phyloP scores from a whole-genome alignment of 2,113 vertebrate species.

The Copsychus sechellarum region DNA sequence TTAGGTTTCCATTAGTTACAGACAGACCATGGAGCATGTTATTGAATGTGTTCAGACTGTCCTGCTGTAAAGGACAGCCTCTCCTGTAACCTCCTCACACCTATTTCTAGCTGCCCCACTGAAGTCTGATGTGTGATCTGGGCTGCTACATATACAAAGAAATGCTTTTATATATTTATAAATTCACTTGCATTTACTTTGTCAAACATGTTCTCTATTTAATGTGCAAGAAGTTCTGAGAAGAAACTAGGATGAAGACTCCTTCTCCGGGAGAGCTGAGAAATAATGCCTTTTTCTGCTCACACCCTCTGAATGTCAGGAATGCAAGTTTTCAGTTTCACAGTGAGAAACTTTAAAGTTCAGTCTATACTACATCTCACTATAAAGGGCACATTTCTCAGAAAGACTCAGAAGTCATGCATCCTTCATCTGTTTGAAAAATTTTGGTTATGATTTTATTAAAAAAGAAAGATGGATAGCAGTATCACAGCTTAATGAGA shows the following conservation, averaged over 20 bases:
- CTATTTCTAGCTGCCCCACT: neutral
- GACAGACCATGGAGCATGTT: neutral
- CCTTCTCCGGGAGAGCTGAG: neutral
- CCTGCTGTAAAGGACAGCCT: neutral
- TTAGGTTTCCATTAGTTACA: neutral
- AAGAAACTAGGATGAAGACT: neutral
- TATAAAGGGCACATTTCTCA: neutral
- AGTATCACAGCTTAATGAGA: neutral
- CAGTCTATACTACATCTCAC: neutral
- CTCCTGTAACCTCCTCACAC: neutral
- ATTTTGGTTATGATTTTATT: neutral
- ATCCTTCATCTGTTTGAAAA: neutral
- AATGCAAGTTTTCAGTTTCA: neutral
- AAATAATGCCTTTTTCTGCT: neutral
- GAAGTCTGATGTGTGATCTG: accelerated
- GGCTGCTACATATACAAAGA: neutral
- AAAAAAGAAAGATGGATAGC: neutral
- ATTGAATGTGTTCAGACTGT: neutral
- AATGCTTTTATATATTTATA: neutral
- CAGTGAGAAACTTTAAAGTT: neutral
- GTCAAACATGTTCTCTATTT: neutral
- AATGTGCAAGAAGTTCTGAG: neutral
- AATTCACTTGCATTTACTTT: neutral
- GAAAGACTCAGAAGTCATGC: neutral
- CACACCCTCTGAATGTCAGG: neutral